A percentile compares a stretch with the other conserved stretches of the same genome.
These are phyloP conservation scores for Muschampia plurimacula DNA, from an alignment of 2,888 invertebrate species.

Conservation along the genomic window DNA sequence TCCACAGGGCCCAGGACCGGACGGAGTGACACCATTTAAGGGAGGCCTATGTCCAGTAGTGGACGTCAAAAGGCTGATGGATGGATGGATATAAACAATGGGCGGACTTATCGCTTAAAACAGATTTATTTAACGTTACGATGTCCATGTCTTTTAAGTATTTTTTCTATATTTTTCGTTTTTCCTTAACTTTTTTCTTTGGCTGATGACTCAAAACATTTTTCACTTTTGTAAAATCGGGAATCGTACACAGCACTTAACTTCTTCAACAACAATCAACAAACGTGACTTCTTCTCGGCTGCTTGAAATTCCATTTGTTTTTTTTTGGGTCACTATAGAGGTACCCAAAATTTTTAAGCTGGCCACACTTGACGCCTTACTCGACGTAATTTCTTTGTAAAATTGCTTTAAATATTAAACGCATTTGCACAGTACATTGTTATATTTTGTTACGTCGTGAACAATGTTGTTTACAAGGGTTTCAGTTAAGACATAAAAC, in stretches of 20 bases:
- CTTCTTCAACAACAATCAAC: background rate
- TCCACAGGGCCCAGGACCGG: too few relatives aligned
- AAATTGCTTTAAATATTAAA: background rate
- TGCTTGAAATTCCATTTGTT: background rate
- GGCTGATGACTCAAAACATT: too few relatives aligned
- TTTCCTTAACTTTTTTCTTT: too few relatives aligned
- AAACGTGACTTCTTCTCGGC: background rate
- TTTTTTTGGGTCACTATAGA: background rate
- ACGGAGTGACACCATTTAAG: too few relatives aligned
- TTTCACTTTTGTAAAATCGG: too few relatives aligned
- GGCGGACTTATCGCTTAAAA: too few relatives aligned
- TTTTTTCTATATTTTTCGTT: too few relatives aligned
- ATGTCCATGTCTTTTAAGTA: too few relatives aligned
- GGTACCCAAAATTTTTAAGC: background rate
- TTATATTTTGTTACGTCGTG: background rate
- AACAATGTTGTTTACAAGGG: constrained; percentile 18
- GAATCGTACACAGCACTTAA: background rate
- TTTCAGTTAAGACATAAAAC: constrained; percentile 17
- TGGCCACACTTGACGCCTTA: background rate
- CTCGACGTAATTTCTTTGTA: background rate
- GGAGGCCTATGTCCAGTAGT: too few relatives aligned
- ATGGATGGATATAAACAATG: too few relatives aligned
- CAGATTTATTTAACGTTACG: too few relatives aligned
- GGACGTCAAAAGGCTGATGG: too few relatives aligned
- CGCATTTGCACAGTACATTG: constrained; percentile 8